phyloP scores from a whole-genome alignment of 2,113 vertebrate genomes.

The Brienomyrus brachyistius region DNA sequence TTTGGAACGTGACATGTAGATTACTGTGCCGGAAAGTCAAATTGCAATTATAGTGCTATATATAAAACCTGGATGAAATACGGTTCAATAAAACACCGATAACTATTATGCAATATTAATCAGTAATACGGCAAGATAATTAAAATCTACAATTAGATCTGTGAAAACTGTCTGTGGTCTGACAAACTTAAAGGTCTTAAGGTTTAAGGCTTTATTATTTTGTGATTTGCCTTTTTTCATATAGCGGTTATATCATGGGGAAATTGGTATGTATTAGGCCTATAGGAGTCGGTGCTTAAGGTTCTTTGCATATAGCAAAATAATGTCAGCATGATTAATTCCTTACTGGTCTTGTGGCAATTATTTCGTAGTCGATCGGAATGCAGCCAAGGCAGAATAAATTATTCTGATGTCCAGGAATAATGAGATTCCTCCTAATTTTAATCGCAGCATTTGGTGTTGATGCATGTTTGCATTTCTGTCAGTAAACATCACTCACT shows the following conservation, averaged over 20 bases:
- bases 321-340: background rate
- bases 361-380: background rate
- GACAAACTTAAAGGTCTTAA: background rate
- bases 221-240: background rate
- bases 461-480: constrained; percentile 1
- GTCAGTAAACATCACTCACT: background rate
- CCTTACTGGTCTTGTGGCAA: background rate
- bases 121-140: background rate
- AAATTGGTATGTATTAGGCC: background rate
- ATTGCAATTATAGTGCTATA: background rate
- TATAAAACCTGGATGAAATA: background rate
- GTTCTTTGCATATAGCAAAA: background rate
- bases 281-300: background rate
- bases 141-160: background rate
- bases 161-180: background rate
- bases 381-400: background rate
- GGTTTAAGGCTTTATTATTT: background rate
- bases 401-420: background rate
- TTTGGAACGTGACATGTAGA: background rate
- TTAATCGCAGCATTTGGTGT: background rate
- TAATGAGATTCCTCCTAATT: constrained; percentile 1
- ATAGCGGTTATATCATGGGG: background rate
- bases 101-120: background rate
- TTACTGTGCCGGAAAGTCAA: background rate
- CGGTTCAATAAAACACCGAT: background rate